These are phyloP conservation scores for Rhyacichthys aspro DNA, from an alignment of 2,797 vertebrate genomes.

Conservation along the genomic window DNA sequence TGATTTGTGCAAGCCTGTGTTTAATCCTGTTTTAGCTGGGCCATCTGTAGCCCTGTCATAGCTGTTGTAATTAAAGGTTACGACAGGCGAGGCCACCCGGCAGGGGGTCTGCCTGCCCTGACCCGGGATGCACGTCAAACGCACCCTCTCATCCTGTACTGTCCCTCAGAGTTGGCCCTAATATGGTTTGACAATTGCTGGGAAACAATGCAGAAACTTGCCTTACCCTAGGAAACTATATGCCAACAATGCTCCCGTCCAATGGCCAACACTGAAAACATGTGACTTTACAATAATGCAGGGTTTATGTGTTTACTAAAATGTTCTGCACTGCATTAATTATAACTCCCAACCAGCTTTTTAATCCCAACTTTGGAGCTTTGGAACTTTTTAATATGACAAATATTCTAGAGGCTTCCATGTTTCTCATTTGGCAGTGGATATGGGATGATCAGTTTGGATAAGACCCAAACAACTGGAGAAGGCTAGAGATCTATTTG, in stretches of 20 bases:
- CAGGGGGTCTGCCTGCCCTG: conserved; percentile 62
- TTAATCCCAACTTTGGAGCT: background rate
- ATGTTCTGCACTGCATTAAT: background rate
- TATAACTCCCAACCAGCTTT: background rate
- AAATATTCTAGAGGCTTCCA: conserved; percentile 26
- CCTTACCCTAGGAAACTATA: conserved; percentile 63
- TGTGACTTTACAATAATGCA: background rate
- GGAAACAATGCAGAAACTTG: conserved; percentile 51
- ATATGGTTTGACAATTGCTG: conserved; percentile 59
- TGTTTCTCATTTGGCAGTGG: conserved; percentile 45
- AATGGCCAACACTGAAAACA: conserved; percentile 13
- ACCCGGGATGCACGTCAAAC: conserved; percentile 54
- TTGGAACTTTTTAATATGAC: conserved; percentile 12
- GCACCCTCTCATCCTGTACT: conserved; percentile 55
- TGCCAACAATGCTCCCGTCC: conserved; percentile 53
- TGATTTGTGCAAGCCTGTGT: conserved; percentile 28
- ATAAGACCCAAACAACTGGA: conserved; percentile 27
- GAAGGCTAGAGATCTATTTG: conserved; percentile 44
- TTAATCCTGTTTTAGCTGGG: conserved; percentile 52
- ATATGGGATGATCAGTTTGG: conserved; percentile 28
- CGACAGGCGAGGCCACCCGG: conserved; percentile 68
- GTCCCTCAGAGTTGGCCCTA: conserved; percentile 56
- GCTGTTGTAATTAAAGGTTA: conserved; percentile 76
- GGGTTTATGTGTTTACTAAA: background rate
- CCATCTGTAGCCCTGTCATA: conserved; percentile 75